Evolutionary conservation across 2,797 vertebrate species (phyloP).

Genomic region (Denticeps clupeoides): DNA sequence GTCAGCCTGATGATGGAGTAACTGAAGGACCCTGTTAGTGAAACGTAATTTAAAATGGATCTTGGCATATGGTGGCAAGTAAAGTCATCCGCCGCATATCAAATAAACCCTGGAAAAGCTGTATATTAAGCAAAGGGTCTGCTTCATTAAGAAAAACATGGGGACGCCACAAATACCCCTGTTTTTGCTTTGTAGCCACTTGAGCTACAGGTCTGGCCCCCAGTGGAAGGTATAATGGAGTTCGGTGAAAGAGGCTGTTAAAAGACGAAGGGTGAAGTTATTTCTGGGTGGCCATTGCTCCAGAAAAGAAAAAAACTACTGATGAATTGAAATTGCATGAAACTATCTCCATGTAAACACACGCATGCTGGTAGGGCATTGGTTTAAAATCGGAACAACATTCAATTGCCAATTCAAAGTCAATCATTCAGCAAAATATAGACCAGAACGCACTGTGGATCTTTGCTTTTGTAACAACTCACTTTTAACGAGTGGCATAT

Average conservation of each 20-base stretch:
- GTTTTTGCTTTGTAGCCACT: not conserved
- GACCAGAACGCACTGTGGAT: too few species aligned
- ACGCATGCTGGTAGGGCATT: too few species aligned
- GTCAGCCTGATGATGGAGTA: not conserved
- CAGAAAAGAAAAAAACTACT: constrained; percentile 5
- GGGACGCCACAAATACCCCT: not conserved
- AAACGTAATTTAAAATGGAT: not conserved
- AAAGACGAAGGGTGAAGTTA: not conserved
- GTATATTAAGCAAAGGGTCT: not conserved
- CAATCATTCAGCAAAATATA: too few species aligned
- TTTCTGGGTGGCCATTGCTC: not conserved
- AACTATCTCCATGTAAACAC: too few species aligned
- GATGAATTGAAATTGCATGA: too few species aligned
- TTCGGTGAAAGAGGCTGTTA: not conserved
- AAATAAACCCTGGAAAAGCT: constrained; percentile 1
- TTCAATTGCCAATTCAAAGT: too few species aligned
- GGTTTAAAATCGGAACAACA: too few species aligned
- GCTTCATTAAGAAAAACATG: not conserved
- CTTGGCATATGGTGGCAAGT: not conserved
- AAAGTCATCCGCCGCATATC: constrained; percentile 1
- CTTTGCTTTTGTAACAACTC: constrained; percentile 12
- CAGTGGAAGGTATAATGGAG: not conserved
- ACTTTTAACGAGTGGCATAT: constrained; percentile 22
- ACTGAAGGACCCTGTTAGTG: not conserved
- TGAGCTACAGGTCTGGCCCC: not conserved